These are phyloP conservation scores for Brachylomia viminalis DNA, from an alignment of 2,888 invertebrate species.

Conservation along the genomic window DNA sequence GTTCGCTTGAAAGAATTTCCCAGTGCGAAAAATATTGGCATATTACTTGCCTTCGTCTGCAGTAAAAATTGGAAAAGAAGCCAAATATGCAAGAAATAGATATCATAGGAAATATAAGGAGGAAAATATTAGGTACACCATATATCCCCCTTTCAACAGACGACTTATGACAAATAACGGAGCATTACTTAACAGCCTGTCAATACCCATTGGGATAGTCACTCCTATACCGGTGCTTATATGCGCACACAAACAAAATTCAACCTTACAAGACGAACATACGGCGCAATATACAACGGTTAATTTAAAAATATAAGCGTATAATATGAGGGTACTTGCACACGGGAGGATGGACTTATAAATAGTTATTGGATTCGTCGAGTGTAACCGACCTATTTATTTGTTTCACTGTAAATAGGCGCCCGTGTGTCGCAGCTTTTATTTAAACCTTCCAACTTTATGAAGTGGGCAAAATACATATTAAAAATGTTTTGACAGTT, in stretches of 20 bases:
- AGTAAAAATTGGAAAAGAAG: slow-evolving; percentile 12
- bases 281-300: slow-evolving; percentile 15
- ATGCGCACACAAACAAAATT: slow-evolving; percentile 9
- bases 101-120: slow-evolving; percentile 29
- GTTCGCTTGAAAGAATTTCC: not conserved
- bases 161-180: slow-evolving; percentile 61
- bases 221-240: slow-evolving; percentile 13
- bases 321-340: slow-evolving; percentile 47
- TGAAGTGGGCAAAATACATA: slow-evolving; percentile 34
- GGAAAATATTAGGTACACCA: slow-evolving; percentile 47
- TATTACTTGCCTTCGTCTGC: not conserved
- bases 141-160: slow-evolving; percentile 44
- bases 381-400: slow-evolving; percentile 58
- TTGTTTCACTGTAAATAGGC: slow-evolving; percentile 40
- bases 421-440: slow-evolving; percentile 42
- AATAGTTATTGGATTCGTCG: slow-evolving; percentile 65
- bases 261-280: slow-evolving; percentile 5
- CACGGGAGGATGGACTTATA: slow-evolving; percentile 51
- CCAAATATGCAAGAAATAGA: slow-evolving; percentile 16
- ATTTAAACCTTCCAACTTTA: slow-evolving; percentile 40
- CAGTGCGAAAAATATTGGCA: not conserved
- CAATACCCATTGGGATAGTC: slow-evolving; percentile 38
- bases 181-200: slow-evolving; percentile 56
- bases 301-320: slow-evolving; percentile 8
- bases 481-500: slow-evolving; percentile 27